Percentiles rank a stretch among this genome's conserved stretches.
phyloP scores from a whole-genome alignment of 2,888 invertebrate genomes.

The Andrena marginata region DNA sequence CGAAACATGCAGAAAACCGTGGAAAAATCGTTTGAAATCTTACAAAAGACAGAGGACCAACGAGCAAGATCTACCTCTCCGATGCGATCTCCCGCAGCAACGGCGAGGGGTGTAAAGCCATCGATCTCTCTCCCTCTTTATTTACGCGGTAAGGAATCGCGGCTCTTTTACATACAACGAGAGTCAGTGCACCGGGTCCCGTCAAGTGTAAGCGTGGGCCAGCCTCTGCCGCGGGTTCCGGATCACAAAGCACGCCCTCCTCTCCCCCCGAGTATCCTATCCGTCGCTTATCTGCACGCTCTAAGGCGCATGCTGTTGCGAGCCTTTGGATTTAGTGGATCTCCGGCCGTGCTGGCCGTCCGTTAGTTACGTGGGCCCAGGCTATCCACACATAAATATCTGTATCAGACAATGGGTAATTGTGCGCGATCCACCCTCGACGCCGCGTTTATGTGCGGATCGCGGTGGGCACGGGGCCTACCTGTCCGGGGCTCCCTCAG shows the following conservation, averaged over 20 bases:
- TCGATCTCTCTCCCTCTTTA: constrained; percentile 52
- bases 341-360: constrained; percentile 73
- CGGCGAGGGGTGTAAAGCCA: constrained; percentile 1
- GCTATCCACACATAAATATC: constrained; percentile 84
- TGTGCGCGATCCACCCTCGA: constrained; percentile 81
- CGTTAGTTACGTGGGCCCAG: constrained; percentile 81
- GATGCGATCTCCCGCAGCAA: constrained; percentile 18
- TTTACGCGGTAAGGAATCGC: constrained; percentile 72
- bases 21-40: background rate
- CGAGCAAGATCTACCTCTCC: background rate
- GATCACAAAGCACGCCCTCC: constrained; percentile 81
- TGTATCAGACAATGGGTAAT: constrained; percentile 85
- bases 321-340: constrained; percentile 70
- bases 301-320: constrained; percentile 76
- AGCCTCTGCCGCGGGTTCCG: constrained; percentile 72
- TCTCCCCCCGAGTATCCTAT: constrained; percentile 66
- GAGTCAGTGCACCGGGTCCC: background rate
- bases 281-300: constrained; percentile 81
- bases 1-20: background rate
- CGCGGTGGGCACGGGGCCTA: constrained; percentile 51
- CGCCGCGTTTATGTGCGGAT: constrained; percentile 69
- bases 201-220: constrained; percentile 52
- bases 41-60: background rate
- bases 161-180: constrained; percentile 41
- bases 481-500: constrained; percentile 46